phyloP scores from a whole-genome alignment of 2,113 vertebrate species.

The Otis tarda region DNA sequence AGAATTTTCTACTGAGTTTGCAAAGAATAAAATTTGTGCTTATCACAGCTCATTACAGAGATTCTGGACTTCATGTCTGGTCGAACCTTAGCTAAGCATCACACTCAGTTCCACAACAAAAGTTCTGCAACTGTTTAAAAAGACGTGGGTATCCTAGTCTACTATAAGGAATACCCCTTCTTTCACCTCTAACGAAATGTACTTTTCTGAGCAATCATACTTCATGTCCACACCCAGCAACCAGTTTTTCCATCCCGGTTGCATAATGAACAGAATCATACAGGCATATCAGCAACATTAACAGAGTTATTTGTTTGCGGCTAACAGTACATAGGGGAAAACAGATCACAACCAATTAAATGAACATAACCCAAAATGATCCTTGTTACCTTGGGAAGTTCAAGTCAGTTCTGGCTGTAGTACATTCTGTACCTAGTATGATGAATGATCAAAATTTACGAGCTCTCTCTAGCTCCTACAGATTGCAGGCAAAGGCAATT shows the following conservation, averaged over 20 bases:
- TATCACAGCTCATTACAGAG: not conserved
- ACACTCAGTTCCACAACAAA: not conserved
- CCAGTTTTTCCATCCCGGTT: not conserved
- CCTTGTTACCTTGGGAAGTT: not conserved
- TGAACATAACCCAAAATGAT: not conserved
- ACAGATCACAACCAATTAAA: not conserved
- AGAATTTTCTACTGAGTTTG: not conserved
- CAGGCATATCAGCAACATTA: not conserved
- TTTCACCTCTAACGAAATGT: not conserved
- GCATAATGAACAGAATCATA: not conserved
- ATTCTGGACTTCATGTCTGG: not conserved
- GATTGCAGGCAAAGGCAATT: not conserved
- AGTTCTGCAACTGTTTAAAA: not conserved
- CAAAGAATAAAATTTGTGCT: not conserved
- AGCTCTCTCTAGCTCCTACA: not conserved
- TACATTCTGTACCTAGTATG: constrained; percentile 24
- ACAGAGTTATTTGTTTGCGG: accelerated
- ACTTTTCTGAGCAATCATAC: not conserved
- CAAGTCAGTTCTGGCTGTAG: constrained; percentile 40
- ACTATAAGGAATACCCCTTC: not conserved
- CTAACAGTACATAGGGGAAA: not conserved
- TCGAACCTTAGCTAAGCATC: not conserved
- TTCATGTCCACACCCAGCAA: not conserved
- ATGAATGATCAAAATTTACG: constrained; percentile 1
- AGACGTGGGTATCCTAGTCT: not conserved